Percentiles rank a stretch among this genome's conserved stretches.
These are phyloP conservation scores for Ectropis grisescens DNA, from an alignment of 1,140 invertebrate genomes.

Conservation along the genomic window DNA sequence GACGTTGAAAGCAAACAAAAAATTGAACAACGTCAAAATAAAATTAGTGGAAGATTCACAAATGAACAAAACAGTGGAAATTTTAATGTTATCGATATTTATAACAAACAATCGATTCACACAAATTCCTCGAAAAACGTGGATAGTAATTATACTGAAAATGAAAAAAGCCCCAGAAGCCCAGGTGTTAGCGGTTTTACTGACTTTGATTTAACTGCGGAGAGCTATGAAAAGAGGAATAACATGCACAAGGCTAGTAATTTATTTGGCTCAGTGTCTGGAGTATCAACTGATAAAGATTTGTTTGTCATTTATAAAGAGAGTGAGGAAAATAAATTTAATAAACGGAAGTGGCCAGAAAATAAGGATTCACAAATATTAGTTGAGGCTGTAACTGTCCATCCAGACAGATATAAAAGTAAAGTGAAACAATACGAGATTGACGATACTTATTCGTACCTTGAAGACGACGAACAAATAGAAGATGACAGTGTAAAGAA, in stretches of 20 bases:
- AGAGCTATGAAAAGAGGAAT: constrained; percentile 3
- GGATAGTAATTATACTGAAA: not conserved
- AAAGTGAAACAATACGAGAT: not conserved
- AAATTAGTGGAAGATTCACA: too few relatives aligned
- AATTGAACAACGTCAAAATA: too few relatives aligned
- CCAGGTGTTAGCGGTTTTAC: constrained; percentile 5
- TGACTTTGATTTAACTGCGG: constrained; percentile 1
- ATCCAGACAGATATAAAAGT: constrained; percentile 1
- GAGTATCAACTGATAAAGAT: constrained; percentile 27
- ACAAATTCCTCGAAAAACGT: constrained; percentile 11
- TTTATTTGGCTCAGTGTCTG: constrained; percentile 6
- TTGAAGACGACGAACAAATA: constrained; percentile 9
- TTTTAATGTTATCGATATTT: constrained; percentile 23
- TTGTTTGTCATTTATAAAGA: constrained; percentile 43
- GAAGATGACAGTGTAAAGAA: constrained; percentile 22
- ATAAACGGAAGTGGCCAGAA: constrained; percentile 11
- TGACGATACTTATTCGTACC: constrained; percentile 1
- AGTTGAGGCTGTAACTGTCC: constrained; percentile 3
- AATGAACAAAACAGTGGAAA: too few relatives aligned
- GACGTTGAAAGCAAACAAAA: too few relatives aligned
- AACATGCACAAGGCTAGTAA: not conserved
- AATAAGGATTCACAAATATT: constrained; percentile 6
- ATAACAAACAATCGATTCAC: constrained; percentile 16
- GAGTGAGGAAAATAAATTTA: constrained; percentile 19
- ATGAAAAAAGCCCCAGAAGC: constrained; percentile 1